Conservation (phyloP, 2,888 invertebrate genomes). For the Dynastes maya region DNA sequence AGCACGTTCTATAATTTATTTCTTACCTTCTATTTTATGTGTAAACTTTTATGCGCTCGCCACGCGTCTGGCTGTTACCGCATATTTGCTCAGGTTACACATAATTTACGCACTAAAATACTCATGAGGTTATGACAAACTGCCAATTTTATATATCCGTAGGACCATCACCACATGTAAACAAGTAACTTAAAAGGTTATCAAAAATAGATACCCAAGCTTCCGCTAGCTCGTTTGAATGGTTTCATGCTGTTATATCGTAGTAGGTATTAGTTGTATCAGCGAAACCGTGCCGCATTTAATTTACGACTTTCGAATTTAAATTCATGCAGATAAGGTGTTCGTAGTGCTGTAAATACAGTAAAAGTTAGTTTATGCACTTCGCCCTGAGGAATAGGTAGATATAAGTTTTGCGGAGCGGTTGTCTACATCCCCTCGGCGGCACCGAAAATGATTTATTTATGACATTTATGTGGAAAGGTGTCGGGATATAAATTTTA, state of each 20-base stretch:
- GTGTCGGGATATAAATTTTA: constrained; percentile 45
- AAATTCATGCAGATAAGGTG: constrained; percentile 29
- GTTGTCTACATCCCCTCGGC: constrained; percentile 9
- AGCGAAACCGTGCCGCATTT: constrained; percentile 14
- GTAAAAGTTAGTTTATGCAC: constrained; percentile 17
- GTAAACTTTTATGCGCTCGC: too few species aligned
- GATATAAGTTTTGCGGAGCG: constrained; percentile 20
- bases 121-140: too few species aligned
- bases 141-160: too few species aligned
- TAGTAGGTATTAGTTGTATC: not conserved
- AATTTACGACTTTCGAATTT: constrained; percentile 37
- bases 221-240: too few species aligned
- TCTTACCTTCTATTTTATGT: too few species aligned
- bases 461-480: constrained; percentile 43
- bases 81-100: too few species aligned
- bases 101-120: too few species aligned
- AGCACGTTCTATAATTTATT: too few species aligned
- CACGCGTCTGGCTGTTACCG: too few species aligned
- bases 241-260: not conserved
- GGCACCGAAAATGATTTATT: constrained; percentile 40
- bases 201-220: too few species aligned
- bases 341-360: constrained; percentile 4
- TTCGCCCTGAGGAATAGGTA: not conserved
- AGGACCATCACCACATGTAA: too few species aligned
- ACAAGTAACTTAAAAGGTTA: too few species aligned